These are phyloP conservation scores for Indicator indicator DNA, from an alignment of 2,113 vertebrate genomes.

Conservation along the genomic window DNA sequence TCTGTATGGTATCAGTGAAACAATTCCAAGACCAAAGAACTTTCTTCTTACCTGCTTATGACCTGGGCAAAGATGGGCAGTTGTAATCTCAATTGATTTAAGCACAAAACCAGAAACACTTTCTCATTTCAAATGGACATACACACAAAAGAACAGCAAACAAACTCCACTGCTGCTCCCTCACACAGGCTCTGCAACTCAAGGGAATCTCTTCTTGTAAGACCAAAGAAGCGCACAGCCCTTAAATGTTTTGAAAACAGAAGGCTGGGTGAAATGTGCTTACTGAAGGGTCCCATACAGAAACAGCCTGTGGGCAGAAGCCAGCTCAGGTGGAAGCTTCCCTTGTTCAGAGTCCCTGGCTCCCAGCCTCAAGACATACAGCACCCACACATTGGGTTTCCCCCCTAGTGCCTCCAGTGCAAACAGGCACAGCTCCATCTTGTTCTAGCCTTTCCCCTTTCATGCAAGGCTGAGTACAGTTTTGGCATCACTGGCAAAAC, in stretches of 20 bases:
- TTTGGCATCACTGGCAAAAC: neutral
- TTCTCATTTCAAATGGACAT: neutral
- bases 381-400: neutral
- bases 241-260: neutral
- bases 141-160: neutral
- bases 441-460: neutral
- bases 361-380: no score
- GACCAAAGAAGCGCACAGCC: rapidly evolving
- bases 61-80: neutral
- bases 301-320: neutral
- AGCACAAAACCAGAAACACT: neutral
- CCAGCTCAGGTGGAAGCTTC: neutral
- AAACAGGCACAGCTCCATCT: neutral
- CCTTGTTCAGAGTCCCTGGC: neutral
- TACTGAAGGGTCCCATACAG: neutral
- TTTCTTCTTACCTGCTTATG: neutral
- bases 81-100: neutral
- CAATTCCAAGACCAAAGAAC: neutral
- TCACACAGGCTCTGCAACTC: neutral
- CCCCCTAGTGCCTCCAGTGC: neutral
- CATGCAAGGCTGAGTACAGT: neutral
- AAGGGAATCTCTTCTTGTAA: neutral
- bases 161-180: neutral
- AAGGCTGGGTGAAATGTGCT: neutral
- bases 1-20: neutral